A percentile compares a stretch with the other conserved stretches of the same genome.
These are phyloP conservation scores for Grammatotria lemairii DNA, from an alignment of 2,113 vertebrate species.

Conservation along the genomic window DNA sequence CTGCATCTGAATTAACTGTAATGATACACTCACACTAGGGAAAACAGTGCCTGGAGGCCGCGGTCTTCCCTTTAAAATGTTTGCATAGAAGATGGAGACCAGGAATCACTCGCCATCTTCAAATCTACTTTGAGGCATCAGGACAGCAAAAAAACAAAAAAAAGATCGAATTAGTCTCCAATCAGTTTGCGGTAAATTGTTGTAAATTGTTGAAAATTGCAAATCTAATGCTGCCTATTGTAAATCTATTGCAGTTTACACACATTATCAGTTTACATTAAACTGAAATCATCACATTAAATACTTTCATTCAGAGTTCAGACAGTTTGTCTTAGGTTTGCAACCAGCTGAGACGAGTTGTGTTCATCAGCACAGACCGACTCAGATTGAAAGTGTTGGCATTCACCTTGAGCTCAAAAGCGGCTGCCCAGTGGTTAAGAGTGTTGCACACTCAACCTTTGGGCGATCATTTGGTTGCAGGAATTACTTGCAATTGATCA, in stretches of 20 bases:
- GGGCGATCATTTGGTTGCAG: not conserved
- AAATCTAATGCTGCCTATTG: not conserved
- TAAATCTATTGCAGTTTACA: not conserved
- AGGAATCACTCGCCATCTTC: not conserved
- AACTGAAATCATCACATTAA: not conserved
- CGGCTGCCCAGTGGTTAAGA: not conserved
- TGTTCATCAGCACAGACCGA: not conserved
- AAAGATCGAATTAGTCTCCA: accelerated
- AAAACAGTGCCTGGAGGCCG: not conserved
- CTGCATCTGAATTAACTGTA: not conserved
- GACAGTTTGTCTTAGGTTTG: not conserved
- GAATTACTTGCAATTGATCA: not conserved
- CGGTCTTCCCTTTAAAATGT: not conserved
- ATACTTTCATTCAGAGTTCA: not conserved
- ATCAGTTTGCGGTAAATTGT: not conserved
- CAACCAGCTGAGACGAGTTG: not conserved
- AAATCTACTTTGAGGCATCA: no score
- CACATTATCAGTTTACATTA: not conserved
- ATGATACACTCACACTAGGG: not conserved
- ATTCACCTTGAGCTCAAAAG: not conserved
- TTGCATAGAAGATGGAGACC: not conserved
- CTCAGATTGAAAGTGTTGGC: not conserved
- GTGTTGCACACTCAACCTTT: not conserved
- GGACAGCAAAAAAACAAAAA: not conserved
- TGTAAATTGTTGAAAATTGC: not conserved